These are phyloP conservation scores for Melanotaenia duboulayi DNA, from an alignment of 2,113 vertebrate genomes.

Conservation along the genomic window DNA sequence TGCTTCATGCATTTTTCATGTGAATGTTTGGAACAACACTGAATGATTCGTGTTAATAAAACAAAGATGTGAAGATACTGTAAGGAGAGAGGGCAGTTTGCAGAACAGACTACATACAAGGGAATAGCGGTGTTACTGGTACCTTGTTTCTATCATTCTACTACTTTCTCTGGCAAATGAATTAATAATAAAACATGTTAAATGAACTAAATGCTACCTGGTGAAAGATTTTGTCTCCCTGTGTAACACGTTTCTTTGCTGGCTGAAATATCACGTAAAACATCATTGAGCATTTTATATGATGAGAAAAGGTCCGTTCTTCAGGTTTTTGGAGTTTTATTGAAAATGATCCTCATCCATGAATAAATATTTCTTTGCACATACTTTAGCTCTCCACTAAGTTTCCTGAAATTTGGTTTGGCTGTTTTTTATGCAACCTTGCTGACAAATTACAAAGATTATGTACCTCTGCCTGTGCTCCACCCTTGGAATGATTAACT, in stretches of 20 bases:
- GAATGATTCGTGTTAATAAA: conserved; percentile 29
- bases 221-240: not conserved
- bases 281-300: too few relatives aligned
- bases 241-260: not conserved
- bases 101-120: conserved; percentile 43
- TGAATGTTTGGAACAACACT: conserved; percentile 59
- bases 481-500: too few relatives aligned
- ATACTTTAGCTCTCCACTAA: too few relatives aligned
- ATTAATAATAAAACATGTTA: conserved; percentile 75
- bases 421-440: too few relatives aligned
- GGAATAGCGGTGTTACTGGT: conserved; percentile 59
- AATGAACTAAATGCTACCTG: conserved; percentile 63
- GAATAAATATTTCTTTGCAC: too few relatives aligned
- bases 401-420: too few relatives aligned
- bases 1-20: conserved; percentile 35
- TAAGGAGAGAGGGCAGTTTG: conserved; percentile 3
- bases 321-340: too few relatives aligned
- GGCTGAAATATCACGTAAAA: too few relatives aligned
- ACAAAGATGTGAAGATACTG: conserved; percentile 27
- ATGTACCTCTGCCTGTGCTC: too few relatives aligned
- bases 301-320: too few relatives aligned
- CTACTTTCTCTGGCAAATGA: conserved; percentile 65
- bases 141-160: conserved; percentile 68
- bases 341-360: too few relatives aligned
- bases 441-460: too few relatives aligned